These are phyloP conservation scores for Smutsia gigantea DNA, from an alignment of 2,797 vertebrate species.

Conservation along the genomic window DNA sequence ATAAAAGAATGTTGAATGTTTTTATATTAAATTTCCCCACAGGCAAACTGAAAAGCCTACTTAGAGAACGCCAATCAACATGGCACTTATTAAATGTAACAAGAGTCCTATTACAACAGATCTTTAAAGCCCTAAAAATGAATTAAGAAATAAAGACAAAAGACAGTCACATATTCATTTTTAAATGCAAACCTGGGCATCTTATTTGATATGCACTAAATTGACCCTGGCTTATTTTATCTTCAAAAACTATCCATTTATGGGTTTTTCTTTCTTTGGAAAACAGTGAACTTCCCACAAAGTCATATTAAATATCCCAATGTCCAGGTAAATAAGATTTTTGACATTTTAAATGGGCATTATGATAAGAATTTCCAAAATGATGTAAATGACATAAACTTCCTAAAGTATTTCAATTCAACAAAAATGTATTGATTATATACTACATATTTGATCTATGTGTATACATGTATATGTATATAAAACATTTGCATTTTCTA, in stretches of 20 bases:
- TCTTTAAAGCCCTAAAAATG: conserved; percentile 89
- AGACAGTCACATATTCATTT: conserved; percentile 86
- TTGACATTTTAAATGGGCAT: neutral
- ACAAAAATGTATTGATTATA: neutral
- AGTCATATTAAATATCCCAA: conserved; percentile 16
- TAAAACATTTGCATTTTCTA: neutral
- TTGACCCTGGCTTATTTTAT: conserved; percentile 79
- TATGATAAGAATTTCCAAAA: neutral
- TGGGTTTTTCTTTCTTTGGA: conserved; percentile 17
- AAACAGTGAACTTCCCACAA: neutral
- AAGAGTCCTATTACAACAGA: conserved; percentile 90
- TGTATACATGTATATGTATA: neutral
- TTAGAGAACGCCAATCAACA: conserved; percentile 91
- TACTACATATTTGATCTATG: neutral
- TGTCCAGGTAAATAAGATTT: neutral
- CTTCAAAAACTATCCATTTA: conserved; percentile 81
- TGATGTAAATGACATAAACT: neutral
- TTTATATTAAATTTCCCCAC: conserved; percentile 92
- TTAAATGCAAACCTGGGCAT: conserved; percentile 84
- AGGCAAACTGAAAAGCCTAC: conserved; percentile 91
- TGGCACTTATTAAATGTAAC: conserved; percentile 92
- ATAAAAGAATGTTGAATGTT: conserved; percentile 92
- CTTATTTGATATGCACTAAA: conserved; percentile 78
- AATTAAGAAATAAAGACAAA: conserved; percentile 89
- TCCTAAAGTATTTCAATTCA: neutral